Conservation (phyloP, 2,113 vertebrate species). For the Polypterus bichir region DNA sequence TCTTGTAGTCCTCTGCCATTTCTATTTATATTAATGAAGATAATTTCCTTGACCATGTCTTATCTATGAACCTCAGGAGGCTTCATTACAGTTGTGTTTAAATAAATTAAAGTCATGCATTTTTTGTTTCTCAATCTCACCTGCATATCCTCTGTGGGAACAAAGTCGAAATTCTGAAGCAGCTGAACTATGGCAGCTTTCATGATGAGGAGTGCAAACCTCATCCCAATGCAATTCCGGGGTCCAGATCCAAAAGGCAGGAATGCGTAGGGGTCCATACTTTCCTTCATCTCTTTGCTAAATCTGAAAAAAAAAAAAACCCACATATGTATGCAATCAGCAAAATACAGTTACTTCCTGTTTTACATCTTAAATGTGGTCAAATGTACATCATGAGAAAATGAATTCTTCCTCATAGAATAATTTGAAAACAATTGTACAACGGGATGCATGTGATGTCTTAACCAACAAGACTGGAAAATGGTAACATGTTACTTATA, state of each 20-base stretch:
- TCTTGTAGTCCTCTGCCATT: background rate
- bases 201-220: slow-evolving; percentile 25
- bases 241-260: slow-evolving; percentile 34
- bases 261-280: slow-evolving; percentile 18
- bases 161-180: slow-evolving; percentile 18
- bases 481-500: too few species aligned
- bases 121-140: slow-evolving; percentile 23
- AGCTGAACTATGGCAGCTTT: slow-evolving; percentile 25
- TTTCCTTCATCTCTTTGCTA: slow-evolving; percentile 22
- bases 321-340: too few species aligned
- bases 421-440: too few species aligned
- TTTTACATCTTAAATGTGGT: too few species aligned
- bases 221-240: slow-evolving; percentile 35
- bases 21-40: background rate
- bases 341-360: too few species aligned
- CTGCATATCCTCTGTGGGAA: slow-evolving; percentile 16
- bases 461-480: too few species aligned
- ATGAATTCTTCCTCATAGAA: too few species aligned
- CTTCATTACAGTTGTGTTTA: background rate
- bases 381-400: too few species aligned
- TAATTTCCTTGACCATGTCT: background rate
- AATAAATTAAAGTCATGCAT: too few species aligned
- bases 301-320: slow-evolving; percentile 23
- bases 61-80: too few species aligned
- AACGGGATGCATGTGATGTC: too few species aligned